These are phyloP conservation scores for Aromia moschata DNA, from an alignment of 2,888 invertebrate genomes.

Conservation along the genomic window DNA sequence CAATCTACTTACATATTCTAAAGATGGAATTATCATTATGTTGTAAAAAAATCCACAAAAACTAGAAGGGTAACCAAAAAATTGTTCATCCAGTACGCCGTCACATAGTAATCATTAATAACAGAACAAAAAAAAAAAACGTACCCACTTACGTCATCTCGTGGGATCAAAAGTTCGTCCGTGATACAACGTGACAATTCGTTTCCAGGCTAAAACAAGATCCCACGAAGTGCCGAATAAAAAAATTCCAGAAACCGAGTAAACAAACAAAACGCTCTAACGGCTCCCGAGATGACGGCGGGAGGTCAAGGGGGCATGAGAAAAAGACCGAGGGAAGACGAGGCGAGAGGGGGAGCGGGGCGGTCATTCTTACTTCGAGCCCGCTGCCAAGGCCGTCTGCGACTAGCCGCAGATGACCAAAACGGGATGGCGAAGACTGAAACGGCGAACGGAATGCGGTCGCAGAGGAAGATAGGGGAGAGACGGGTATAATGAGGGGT, in stretches of 20 bases:
- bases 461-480: constrained; percentile 15
- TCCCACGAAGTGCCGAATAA: constrained; percentile 3
- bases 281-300: constrained; percentile 38
- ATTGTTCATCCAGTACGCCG: too few relatives aligned
- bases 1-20: too few relatives aligned
- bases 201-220: too few relatives aligned
- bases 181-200: too few relatives aligned
- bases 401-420: constrained; percentile 45
- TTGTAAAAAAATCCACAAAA: too few relatives aligned
- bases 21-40: too few relatives aligned
- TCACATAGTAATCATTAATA: too few relatives aligned
- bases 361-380: constrained; percentile 40
- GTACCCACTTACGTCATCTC: too few relatives aligned
- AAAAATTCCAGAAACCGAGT: constrained; percentile 11
- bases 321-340: constrained; percentile 7
- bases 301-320: constrained; percentile 40
- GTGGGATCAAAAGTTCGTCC: too few relatives aligned
- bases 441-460: constrained; percentile 35
- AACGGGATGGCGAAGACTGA: constrained; percentile 33
- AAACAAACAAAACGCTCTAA: constrained; percentile 38
- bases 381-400: constrained; percentile 48
- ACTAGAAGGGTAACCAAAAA: too few relatives aligned
- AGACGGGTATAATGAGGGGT: too few relatives aligned
- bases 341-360: constrained; percentile 36
- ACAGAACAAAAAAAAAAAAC: too few relatives aligned